A percentile compares a stretch with the other conserved stretches of the same genome.
Conservation (phyloP, 2,797 vertebrate species). For the Muscicapa comitata region DNA sequence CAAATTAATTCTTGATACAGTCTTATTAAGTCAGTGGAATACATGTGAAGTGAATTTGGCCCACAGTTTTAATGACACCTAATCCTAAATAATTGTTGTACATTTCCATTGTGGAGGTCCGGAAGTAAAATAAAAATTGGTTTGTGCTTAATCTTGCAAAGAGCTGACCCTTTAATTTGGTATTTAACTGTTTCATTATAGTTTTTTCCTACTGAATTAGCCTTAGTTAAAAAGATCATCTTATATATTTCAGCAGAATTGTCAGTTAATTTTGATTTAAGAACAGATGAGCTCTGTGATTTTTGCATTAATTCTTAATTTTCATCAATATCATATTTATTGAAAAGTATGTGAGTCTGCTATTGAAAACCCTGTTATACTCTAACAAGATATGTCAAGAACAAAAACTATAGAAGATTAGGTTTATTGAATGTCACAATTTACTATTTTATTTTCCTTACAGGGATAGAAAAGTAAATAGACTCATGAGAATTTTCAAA, state of each 20-base stretch:
- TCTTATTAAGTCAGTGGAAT: neutral
- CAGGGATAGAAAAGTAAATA: neutral
- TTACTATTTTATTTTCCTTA: neutral
- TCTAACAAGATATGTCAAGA: neutral
- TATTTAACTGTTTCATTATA: slow-evolving; percentile 66
- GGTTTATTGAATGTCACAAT: neutral
- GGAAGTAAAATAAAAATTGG: slow-evolving; percentile 8
- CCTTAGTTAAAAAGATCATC: slow-evolving; percentile 66
- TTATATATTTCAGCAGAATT: slow-evolving; percentile 61
- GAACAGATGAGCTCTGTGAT: slow-evolving; percentile 51
- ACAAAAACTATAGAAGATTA: slow-evolving; percentile 31
- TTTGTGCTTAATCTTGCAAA: neutral
- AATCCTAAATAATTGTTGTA: neutral
- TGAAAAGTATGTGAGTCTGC: neutral
- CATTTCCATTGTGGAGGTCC: slow-evolving; percentile 12
- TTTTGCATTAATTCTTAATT: slow-evolving; percentile 51
- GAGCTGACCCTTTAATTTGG: slow-evolving; percentile 51
- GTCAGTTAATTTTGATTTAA: slow-evolving; percentile 62
- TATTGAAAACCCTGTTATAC: slow-evolving; percentile 30
- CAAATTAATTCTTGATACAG: slow-evolving; percentile 8
- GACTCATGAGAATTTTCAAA: neutral
- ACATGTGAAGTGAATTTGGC: neutral
- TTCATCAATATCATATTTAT: slow-evolving; percentile 53
- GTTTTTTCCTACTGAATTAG: slow-evolving; percentile 68
- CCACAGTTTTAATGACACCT: neutral